Evolutionary conservation across 2,113 vertebrate genomes (phyloP).

Genomic region (Mohoua ochrocephala): DNA sequence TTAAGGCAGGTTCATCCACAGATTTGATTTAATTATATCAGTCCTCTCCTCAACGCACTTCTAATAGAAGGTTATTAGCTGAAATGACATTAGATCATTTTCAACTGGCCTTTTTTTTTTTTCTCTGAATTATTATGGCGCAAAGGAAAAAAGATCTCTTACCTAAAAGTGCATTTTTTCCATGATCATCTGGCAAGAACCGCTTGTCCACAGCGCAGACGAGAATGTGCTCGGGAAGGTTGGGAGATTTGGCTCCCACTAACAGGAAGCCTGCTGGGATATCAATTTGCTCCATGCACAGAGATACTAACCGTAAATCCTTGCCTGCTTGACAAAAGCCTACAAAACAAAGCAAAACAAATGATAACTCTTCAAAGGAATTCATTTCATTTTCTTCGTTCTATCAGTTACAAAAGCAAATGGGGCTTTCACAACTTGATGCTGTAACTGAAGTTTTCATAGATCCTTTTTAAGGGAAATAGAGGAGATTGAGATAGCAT

Average conservation of each 20-base stretch:
- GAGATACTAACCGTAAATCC: slow-evolving; percentile 91
- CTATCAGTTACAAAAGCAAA: background rate
- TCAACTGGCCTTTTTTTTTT: background rate
- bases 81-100: background rate
- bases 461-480: background rate
- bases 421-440: background rate
- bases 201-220: slow-evolving; percentile 95
- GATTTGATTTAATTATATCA: background rate
- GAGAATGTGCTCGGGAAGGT: slow-evolving; percentile 92
- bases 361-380: background rate
- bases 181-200: slow-evolving; percentile 95
- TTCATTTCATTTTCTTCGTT: background rate
- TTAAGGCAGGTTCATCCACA: background rate
- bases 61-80: background rate
- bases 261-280: slow-evolving; percentile 92
- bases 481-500: background rate
- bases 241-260: slow-evolving; percentile 95
- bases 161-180: slow-evolving; percentile 99
- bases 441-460: background rate
- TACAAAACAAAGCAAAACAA: slow-evolving; percentile 56
- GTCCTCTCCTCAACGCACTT: background rate
- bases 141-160: slow-evolving; percentile 40
- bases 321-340: slow-evolving; percentile 99
- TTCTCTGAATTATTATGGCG: background rate
- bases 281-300: slow-evolving; percentile 88